phyloP scores from a whole-genome alignment of 2,888 invertebrate genomes.

The Reticulitermes lucifugus region DNA sequence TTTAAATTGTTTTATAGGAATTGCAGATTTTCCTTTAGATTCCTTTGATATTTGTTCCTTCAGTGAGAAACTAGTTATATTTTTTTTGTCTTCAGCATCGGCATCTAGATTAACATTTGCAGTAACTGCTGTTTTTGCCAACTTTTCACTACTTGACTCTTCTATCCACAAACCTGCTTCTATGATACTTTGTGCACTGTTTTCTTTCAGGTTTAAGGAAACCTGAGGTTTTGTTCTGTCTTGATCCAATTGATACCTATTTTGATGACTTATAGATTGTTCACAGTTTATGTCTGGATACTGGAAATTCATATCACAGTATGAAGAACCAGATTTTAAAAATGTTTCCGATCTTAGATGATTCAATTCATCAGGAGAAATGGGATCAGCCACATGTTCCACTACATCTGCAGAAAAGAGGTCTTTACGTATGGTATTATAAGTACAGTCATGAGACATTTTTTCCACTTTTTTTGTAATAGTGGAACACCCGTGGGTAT shows the following conservation, averaged over 20 bases:
- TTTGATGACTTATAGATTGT: neutral
- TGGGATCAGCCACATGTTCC: neutral
- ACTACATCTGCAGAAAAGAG: conserved; percentile 8
- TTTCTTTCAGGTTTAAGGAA: neutral
- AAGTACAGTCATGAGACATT: neutral
- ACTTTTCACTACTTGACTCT: neutral
- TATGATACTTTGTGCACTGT: conserved; percentile 34
- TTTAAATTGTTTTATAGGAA: neutral
- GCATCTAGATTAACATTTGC: neutral
- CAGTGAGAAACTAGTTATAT: neutral
- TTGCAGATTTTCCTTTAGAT: neutral
- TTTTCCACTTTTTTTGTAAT: neutral
- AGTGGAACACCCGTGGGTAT: neutral
- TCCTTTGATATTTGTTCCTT: neutral
- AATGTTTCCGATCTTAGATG: neutral
- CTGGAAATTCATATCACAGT: neutral
- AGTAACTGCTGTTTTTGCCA: neutral
- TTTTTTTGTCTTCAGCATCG: neutral
- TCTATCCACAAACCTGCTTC: conserved; percentile 34
- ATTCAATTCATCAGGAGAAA: neutral
- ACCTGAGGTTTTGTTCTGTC: neutral
- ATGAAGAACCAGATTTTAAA: conserved; percentile 13
- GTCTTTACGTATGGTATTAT: neutral
- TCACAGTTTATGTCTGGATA: neutral
- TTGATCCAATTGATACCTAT: neutral